phyloP scores from a whole-genome alignment of 2,888 invertebrate genomes.

The Dorcus parallelipipedus region DNA sequence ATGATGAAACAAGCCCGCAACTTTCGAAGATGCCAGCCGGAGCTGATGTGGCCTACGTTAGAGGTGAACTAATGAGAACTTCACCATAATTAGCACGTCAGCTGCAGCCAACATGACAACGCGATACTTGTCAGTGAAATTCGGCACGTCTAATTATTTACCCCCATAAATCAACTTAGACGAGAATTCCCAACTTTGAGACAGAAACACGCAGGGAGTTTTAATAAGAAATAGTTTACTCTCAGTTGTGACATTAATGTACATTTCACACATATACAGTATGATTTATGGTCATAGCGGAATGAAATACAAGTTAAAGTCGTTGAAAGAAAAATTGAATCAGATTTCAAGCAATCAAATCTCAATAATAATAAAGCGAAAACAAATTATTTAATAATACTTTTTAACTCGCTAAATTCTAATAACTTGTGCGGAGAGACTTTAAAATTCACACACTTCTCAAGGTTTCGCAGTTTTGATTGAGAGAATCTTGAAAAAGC shows the following conservation, averaged over 20 bases:
- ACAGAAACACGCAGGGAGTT: not conserved
- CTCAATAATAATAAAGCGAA: too few relatives aligned
- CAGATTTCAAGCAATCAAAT: too few relatives aligned
- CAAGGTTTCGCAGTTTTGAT: too few relatives aligned
- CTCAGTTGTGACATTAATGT: not conserved
- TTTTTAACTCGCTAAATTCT: too few relatives aligned
- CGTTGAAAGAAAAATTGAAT: too few relatives aligned
- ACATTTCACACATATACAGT: too few relatives aligned
- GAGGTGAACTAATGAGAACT: not conserved
- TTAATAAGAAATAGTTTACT: not conserved
- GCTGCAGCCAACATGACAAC: slow-evolving; percentile 7
- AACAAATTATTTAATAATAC: too few relatives aligned
- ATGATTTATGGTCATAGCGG: too few relatives aligned
- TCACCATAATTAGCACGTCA: slow-evolving; percentile 1
- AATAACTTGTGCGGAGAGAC: too few relatives aligned
- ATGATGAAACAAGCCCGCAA: not conserved
- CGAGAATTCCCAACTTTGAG: not conserved
- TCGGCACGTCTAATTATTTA: slow-evolving; percentile 6
- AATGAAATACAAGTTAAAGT: too few relatives aligned
- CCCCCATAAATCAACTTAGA: not conserved
- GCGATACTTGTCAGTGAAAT: slow-evolving; percentile 2
- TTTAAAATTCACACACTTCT: too few relatives aligned
- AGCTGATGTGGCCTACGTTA: not conserved
- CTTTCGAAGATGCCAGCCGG: not conserved
- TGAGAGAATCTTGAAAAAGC: too few relatives aligned